phyloP scores from a whole-genome alignment of 1,140 invertebrate genomes.

The Penaeus indicus region DNA sequence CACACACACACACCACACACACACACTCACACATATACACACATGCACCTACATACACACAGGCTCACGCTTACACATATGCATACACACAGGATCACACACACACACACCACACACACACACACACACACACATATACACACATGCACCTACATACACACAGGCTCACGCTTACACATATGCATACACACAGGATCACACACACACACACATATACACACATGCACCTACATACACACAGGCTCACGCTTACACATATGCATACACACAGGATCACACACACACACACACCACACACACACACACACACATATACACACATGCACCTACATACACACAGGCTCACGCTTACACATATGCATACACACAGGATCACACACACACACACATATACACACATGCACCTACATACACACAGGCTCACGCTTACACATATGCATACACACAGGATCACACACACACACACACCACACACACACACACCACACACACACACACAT shows the following conservation, averaged over 20 bases:
- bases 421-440: background rate
- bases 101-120: too few species aligned
- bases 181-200: too few species aligned
- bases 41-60: slow-evolving; percentile 28
- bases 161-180: background rate
- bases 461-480: background rate
- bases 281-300: too few species aligned
- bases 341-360: background rate
- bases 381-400: slow-evolving; percentile 19
- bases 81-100: background rate
- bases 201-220: slow-evolving; percentile 15
- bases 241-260: too few species aligned
- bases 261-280: too few species aligned
- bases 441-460: background rate
- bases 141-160: background rate
- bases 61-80: slow-evolving; percentile 32
- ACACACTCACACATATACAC: slow-evolving; percentile 31
- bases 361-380: background rate
- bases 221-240: background rate
- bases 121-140: too few species aligned
- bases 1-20: slow-evolving; percentile 21
- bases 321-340: background rate
- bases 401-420: background rate
- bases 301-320: too few species aligned
- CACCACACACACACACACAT: slow-evolving; percentile 31